Conservation (phyloP, 2,113 vertebrate genomes). For the Osmerus eperlanus region DNA sequence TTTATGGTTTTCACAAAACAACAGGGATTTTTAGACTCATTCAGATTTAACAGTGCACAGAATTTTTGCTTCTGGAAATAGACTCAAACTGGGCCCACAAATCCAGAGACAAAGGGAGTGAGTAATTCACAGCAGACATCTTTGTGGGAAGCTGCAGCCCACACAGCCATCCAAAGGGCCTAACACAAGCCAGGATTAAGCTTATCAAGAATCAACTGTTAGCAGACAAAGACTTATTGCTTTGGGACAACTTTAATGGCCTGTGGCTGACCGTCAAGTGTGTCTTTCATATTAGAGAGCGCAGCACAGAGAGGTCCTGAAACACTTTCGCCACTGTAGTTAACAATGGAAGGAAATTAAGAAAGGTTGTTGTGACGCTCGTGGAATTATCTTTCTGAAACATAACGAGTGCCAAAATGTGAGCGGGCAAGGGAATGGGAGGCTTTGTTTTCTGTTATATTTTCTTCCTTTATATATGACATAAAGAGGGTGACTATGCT, state of each 20-base stretch:
- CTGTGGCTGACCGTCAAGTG: conserved; percentile 51
- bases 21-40: no score
- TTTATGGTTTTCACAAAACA: no score
- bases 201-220: conserved; percentile 69
- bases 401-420: conserved; percentile 48
- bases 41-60: conserved; percentile 36
- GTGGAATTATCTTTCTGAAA: conserved; percentile 54
- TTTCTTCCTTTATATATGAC: no score
- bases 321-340: conserved; percentile 46
- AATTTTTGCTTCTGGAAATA: conserved; percentile 42
- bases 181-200: conserved; percentile 59
- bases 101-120: conserved; percentile 66
- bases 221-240: conserved; percentile 65
- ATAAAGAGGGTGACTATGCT: no score
- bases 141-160: conserved; percentile 63
- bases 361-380: conserved; percentile 43
- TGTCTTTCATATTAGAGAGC: conserved; percentile 37
- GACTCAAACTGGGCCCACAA: conserved; percentile 61
- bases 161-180: conserved; percentile 58
- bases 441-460: neutral
- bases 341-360: conserved; percentile 58
- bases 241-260: conserved; percentile 65
- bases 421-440: conserved; percentile 25
- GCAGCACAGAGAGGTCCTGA: conserved; percentile 12
- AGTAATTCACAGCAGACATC: conserved; percentile 60